Evolutionary conservation across 2,888 invertebrate genomes (phyloP), one percentile per base, ranked within the genome.

Genomic region (Salticus scenicus): DNA sequence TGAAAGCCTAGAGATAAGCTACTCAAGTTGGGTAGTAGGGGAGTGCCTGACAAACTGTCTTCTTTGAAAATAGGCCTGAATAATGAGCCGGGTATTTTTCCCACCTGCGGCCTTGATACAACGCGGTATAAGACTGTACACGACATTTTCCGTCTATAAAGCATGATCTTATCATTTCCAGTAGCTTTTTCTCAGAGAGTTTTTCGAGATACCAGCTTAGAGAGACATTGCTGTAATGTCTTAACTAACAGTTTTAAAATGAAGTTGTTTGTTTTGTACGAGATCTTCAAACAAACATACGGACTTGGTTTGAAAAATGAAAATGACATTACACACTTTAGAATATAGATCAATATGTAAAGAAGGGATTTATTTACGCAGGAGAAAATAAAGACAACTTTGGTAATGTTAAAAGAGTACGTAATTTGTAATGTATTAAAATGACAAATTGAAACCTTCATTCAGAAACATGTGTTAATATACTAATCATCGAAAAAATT

Each of bases 151-250:
- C 20, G 33, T 33, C 67, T 37, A 28, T 67, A 67, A 67, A 67
- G 33, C 67, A 67, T n/a, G 67, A 67, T 67, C 8, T 33, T 67
- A 67, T 67, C 67, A n/a, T 24, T 14, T 67, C 24, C 20, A 67
- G 67, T 20, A 67, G 67, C 33, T 33, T 31, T 67, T 27, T 33
- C 24, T 12, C 24, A 27, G 24, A 20, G 57, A 47, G 17, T 47
- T 5, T n/a, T 10, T 17, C 24, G 4, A 57, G 42, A 47, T 47
- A 47, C 10, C 17, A 47, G 17, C 42, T 17, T 14, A 1, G 17
- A 17, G 17, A 2, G 17, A 47, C 42, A 17, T 47, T 17, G 10
- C 2, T 47, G 17, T 47, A 47, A 47, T 47, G 42, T 47, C 42
- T 47, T 17, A 37, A 37, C 17, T 47, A 47, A 47, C 42, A 17